Evolutionary conservation across 92 coral and sea anemone genomes (phyloP).

Genomic region (Heliopora coerulea): DNA sequence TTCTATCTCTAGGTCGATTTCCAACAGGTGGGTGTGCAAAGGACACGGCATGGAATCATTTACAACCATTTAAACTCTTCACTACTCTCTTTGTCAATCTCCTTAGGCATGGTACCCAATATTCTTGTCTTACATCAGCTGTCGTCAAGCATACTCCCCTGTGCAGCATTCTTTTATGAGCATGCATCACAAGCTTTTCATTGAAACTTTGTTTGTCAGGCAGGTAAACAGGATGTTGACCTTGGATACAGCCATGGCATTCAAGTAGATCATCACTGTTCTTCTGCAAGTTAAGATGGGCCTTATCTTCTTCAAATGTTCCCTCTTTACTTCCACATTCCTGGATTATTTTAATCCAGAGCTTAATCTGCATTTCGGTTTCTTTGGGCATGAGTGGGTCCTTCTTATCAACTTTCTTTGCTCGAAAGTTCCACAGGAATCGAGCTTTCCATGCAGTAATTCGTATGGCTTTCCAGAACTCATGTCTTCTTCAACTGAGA

Average conservation of each 20-base stretch:
- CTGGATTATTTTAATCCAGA: constrained; percentile 8
- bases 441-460: constrained; percentile 31
- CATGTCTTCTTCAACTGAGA: constrained; percentile 4
- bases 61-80: constrained; percentile 16
- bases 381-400: constrained; percentile 27
- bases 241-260: constrained; percentile 1
- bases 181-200: constrained; percentile 6
- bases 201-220: constrained; percentile 9
- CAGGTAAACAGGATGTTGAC: background rate
- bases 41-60: constrained; percentile 31
- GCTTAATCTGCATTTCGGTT: constrained; percentile 5
- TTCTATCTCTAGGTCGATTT: constrained; percentile 14
- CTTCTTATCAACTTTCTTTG: background rate
- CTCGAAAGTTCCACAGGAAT: constrained; percentile 2
- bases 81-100: too few species aligned
- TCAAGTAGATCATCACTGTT: too few species aligned
- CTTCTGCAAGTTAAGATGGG: too few species aligned
- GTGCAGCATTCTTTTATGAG: constrained; percentile 19
- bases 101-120: too few species aligned
- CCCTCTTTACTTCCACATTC: background rate
- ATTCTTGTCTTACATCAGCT: too few species aligned
- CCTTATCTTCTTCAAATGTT: constrained; percentile 5
- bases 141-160: constrained; percentile 39
- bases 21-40: constrained; percentile 17
- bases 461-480: constrained; percentile 25